Percentiles rank a stretch among this genome's conserved stretches.
These are phyloP conservation scores for Anabas testudineus DNA, from an alignment of 2,797 vertebrate species.

Conservation along the genomic window DNA sequence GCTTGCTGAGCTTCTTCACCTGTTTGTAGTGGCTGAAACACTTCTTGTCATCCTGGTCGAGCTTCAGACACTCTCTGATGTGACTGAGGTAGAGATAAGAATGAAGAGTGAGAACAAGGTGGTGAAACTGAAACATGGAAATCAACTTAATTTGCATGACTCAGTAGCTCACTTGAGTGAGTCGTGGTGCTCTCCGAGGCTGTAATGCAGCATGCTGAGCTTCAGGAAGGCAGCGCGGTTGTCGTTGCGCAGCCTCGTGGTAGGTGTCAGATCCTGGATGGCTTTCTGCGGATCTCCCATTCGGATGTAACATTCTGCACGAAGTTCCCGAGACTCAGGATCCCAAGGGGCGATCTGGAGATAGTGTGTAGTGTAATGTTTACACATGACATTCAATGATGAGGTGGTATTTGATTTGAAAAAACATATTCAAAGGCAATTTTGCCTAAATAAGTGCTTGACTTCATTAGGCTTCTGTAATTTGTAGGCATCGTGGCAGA, in stretches of 20 bases:
- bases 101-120: not conserved
- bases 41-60: slow-evolving; percentile 90
- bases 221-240: slow-evolving; percentile 88
- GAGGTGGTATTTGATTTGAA: not conserved
- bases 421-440: not conserved
- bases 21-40: slow-evolving; percentile 90
- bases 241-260: slow-evolving; percentile 86
- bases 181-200: slow-evolving; percentile 86
- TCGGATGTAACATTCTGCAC: slow-evolving; percentile 86
- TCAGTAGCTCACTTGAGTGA: slow-evolving; percentile 81
- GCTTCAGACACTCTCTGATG: slow-evolving; percentile 87
- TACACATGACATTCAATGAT: not conserved
- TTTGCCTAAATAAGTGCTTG: not conserved
- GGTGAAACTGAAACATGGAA: not conserved
- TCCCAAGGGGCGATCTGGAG: slow-evolving; percentile 88
- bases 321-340: slow-evolving; percentile 85
- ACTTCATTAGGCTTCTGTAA: too few species aligned
- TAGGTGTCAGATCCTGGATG: slow-evolving; percentile 87
- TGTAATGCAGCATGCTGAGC: slow-evolving; percentile 87
- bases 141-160: slow-evolving; percentile 30
- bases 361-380: not conserved
- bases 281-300: slow-evolving; percentile 87
- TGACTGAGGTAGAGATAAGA: slow-evolving; percentile 71
- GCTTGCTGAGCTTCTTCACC: slow-evolving; percentile 89
- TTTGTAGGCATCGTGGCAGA: not conserved